Evolutionary conservation across 2,113 vertebrate genomes (phyloP).

Genomic region (Notarius quadriscutis): DNA sequence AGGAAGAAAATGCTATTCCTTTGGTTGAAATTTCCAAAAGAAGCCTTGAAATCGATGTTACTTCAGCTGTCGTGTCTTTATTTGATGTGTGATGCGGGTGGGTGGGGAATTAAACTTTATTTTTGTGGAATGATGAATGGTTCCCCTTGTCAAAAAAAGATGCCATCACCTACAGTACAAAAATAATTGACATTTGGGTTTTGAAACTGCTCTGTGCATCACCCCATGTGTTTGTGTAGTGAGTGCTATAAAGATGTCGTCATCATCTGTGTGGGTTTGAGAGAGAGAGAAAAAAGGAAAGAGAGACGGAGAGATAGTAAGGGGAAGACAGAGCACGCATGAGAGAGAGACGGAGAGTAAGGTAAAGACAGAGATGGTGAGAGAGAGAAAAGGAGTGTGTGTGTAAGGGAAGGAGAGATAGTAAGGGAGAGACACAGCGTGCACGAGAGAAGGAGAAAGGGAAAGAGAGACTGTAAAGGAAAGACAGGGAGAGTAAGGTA

Average conservation of each 20-base stretch:
- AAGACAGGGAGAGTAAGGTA: too few relatives aligned
- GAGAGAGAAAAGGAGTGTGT: constrained; percentile 4
- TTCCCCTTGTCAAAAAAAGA: background rate
- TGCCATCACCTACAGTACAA: background rate
- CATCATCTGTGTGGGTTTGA: constrained; percentile 7
- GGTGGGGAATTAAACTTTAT: background rate
- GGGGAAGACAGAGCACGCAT: too few relatives aligned
- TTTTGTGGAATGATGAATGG: constrained; percentile 9
- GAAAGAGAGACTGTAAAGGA: background rate
- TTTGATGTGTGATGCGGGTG: background rate
- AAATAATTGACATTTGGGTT: background rate
- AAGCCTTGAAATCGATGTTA: constrained; percentile 26
- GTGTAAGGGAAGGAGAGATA: background rate
- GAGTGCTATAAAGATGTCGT: constrained; percentile 10
- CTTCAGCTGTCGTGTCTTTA: constrained; percentile 25
- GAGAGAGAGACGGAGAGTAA: background rate
- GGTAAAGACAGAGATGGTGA: background rate
- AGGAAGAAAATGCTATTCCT: constrained; percentile 10
- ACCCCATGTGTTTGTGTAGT: background rate
- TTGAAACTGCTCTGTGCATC: constrained; percentile 5
- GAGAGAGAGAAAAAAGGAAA: constrained; percentile 11
- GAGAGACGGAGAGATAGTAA: background rate
- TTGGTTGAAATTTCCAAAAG: constrained; percentile 30
- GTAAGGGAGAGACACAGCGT: too few relatives aligned
- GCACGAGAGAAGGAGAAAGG: background rate